Evolutionary conservation across 2,797 vertebrate genomes (phyloP).

Genomic region (Typhlichthys subterraneus): DNA sequence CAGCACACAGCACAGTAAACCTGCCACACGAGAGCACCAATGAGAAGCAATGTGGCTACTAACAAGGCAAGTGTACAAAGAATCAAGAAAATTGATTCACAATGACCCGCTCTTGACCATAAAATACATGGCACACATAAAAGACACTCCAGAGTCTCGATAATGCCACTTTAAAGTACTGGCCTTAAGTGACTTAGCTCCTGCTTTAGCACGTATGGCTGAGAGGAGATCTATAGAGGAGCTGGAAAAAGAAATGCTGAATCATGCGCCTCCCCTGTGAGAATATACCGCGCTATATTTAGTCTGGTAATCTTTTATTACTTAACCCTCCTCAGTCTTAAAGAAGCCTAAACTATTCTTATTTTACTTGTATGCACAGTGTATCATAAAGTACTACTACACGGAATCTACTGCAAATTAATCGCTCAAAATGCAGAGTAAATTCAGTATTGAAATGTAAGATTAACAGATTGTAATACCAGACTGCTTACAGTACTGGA

Average conservation of each 20-base stretch:
- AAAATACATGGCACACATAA: background rate
- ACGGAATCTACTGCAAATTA: background rate
- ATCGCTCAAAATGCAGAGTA: too few relatives aligned
- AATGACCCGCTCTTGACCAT: background rate
- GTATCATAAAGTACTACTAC: background rate
- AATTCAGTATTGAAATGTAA: too few relatives aligned
- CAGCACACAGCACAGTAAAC: slow-evolving; percentile 94
- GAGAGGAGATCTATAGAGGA: slow-evolving; percentile 31
- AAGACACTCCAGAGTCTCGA: slow-evolving; percentile 13
- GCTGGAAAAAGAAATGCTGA: slow-evolving; percentile 55
- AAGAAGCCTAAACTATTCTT: background rate
- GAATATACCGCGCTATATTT: slow-evolving; percentile 47
- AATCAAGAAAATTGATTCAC: background rate
- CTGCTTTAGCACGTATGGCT: slow-evolving; percentile 36
- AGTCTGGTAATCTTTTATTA: slow-evolving; percentile 23
- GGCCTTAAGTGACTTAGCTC: slow-evolving; percentile 35
- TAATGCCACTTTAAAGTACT: slow-evolving; percentile 37
- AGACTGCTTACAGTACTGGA: too few relatives aligned
- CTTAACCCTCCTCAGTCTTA: slow-evolving; percentile 9
- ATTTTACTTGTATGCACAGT: background rate
- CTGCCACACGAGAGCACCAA: slow-evolving; percentile 65
- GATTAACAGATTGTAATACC: too few relatives aligned
- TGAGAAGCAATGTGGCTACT: background rate
- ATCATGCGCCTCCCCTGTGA: slow-evolving; percentile 41
- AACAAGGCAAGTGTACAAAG: background rate